A percentile compares a stretch with the other conserved stretches of the same genome.
Evolutionary conservation across 2,888 invertebrate genomes (phyloP).

Genomic region (Pollenia griseotomentosa): DNA sequence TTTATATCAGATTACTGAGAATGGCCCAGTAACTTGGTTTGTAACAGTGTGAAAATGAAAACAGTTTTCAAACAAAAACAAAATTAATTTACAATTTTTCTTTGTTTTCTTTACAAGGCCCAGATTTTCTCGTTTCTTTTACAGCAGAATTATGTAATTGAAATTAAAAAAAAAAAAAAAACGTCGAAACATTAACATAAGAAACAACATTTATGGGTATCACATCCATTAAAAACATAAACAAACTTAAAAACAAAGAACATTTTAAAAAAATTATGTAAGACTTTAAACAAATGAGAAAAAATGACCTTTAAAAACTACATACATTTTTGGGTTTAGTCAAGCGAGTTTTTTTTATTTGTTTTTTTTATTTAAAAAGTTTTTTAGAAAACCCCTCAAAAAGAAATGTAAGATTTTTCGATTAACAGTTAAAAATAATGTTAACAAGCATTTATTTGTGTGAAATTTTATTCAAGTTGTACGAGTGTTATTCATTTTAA

Average conservation of each 20-base stretch:
- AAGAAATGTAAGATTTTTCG: not conserved
- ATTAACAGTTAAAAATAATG: not conserved
- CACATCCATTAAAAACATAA: not conserved
- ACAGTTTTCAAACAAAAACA: not conserved
- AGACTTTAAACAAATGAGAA: slow-evolving; percentile 5
- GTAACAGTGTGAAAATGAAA: not conserved
- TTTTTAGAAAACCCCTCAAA: not conserved
- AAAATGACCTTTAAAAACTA: slow-evolving; percentile 35
- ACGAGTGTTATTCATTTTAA: not conserved
- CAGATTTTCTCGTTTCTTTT: not conserved
- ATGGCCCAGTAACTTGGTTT: not conserved
- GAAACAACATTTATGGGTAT: not conserved
- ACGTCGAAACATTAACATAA: not conserved
- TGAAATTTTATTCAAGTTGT: not conserved
- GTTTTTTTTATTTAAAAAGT: not conserved
- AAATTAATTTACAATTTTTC: not conserved
- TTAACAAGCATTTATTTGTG: not conserved
- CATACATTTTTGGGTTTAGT: not conserved
- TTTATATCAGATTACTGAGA: slow-evolving; percentile 4
- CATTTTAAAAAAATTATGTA: slow-evolving; percentile 14
- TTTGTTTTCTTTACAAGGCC: not conserved
- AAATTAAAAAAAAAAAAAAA: not conserved
- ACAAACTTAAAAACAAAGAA: not conserved
- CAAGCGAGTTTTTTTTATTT: not conserved
- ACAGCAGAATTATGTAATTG: slow-evolving; percentile 19